Evolutionary conservation across 92 coral and sea anemone species (phyloP), one percentile per base, ranked within the genome.

Genomic region (Phenganax stokvisi): DNA sequence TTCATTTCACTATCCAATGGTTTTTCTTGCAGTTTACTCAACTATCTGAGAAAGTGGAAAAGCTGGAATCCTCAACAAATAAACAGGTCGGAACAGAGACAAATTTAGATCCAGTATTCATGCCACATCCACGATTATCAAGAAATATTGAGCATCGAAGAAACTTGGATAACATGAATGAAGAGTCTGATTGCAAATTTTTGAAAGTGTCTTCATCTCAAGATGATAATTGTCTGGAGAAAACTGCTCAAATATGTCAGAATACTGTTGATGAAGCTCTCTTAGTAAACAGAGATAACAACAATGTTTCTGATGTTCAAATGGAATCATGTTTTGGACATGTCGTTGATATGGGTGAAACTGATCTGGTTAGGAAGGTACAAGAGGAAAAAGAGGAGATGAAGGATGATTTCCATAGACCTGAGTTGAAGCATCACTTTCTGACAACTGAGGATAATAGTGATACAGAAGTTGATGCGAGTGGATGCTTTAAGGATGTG

Each of bases 11-110:
- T 20, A 51, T 51, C 61, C 44, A 6, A 6, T 73, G 20, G 54
- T 16, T 75, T 56, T 13, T 29, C 25, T 75, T 56, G 20, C 27
- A 75, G 81, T 13, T 77, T 60, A 62, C 70, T 62, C 81, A 47
- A 28, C 57, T 77, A 4, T 60, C 81, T 51, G 71, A 59, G 3
- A 77, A 60, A 52, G 81, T 77, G 54, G 81, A 77, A 60, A 51
- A 60, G 61, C 57, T 57, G 71, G 57, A 58, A 11, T 27, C 28
- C 16, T 51, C 27, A 30, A 62, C 51, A 54, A 77, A 60, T 11
- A 56, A 77, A 37, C 52, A 9, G 69, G n/a, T 13, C 31, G 27
- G 37, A 60, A 56, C 6, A 54, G 81, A 77, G 61, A 44, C 13
- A 60, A 59, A 30, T 37, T 9, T 29, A 10, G 53, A 68, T 25